Conservation (phyloP, 2,888 invertebrate genomes). For the Resseliella maxima region DNA sequence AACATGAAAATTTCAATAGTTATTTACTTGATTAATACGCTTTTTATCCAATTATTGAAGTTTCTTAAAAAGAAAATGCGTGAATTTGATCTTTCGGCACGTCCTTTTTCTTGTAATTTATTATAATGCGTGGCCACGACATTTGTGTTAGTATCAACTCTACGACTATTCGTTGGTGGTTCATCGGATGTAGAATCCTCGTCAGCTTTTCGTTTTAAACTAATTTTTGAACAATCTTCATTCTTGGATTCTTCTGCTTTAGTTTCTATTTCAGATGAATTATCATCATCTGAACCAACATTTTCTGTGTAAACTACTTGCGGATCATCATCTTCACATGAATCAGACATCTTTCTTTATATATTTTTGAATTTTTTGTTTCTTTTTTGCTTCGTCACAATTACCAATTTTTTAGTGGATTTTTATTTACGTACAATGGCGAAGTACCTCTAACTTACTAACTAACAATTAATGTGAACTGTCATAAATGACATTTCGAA, state of each 20-base stretch:
- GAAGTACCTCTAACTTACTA: not conserved
- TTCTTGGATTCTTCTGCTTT: not conserved
- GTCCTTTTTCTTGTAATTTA: constrained; percentile 83
- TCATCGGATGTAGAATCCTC: not conserved
- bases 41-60: constrained; percentile 99
- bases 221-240: not conserved
- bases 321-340: not conserved
- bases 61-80: constrained; percentile 94
- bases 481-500: constrained; percentile 53
- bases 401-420: not conserved
- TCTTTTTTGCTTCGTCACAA: not conserved
- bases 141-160: constrained; percentile 30
- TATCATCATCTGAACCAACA: not conserved
- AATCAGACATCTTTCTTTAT: not conserved
- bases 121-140: constrained; percentile 94
- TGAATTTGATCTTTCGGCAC: constrained; percentile 84
- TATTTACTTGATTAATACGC: constrained; percentile 93
- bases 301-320: not conserved
- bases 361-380: not conserved
- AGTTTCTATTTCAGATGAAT: not conserved
- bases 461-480: constrained; percentile 22
- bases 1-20: no score
- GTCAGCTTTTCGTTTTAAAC: not conserved
- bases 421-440: not conserved
- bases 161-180: not conserved